Percentiles rank a stretch among this genome's conserved stretches.
Evolutionary conservation across 2,113 vertebrate genomes (phyloP).

Genomic region (Herpetotheres cachinnans): DNA sequence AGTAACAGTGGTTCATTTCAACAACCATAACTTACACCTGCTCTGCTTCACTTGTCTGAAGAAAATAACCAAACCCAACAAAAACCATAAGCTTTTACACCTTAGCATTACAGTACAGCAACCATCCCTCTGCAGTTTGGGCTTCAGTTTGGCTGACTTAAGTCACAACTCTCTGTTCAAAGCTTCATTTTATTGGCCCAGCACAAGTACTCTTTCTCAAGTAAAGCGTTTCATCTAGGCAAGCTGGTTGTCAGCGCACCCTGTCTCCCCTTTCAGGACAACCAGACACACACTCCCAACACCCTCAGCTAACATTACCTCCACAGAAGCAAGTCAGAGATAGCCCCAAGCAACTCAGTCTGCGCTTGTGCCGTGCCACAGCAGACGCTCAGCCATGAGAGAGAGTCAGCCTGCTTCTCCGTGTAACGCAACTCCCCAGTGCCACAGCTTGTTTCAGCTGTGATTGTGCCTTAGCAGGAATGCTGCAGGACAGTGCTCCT

Average conservation of each 20-base stretch:
- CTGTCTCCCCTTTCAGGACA: not conserved
- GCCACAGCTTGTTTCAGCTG: slow-evolving; percentile 17
- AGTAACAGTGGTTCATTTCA: not conserved
- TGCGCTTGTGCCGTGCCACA: not conserved
- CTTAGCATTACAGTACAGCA: not conserved
- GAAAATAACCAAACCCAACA: not conserved
- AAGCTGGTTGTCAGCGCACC: not conserved
- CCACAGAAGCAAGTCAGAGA: not conserved
- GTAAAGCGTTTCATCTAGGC: not conserved
- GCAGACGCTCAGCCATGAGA: not conserved
- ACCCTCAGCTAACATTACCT: not conserved
- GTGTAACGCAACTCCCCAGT: not conserved
- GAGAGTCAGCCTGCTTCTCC: not conserved
- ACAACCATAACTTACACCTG: not conserved
- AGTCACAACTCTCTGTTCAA: not conserved
- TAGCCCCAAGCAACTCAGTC: not conserved
- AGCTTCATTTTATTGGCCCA: not conserved
- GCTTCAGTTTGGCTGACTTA: not conserved
- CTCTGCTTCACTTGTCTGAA: not conserved
- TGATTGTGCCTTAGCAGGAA: slow-evolving; percentile 2
- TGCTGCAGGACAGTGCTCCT: not conserved
- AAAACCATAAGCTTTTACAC: not conserved
- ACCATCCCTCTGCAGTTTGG: not conserved
- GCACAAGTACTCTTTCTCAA: not conserved
- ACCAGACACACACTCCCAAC: not conserved